phyloP scores from a whole-genome alignment of 2,113 vertebrate genomes.

The Trichechus manatus region DNA sequence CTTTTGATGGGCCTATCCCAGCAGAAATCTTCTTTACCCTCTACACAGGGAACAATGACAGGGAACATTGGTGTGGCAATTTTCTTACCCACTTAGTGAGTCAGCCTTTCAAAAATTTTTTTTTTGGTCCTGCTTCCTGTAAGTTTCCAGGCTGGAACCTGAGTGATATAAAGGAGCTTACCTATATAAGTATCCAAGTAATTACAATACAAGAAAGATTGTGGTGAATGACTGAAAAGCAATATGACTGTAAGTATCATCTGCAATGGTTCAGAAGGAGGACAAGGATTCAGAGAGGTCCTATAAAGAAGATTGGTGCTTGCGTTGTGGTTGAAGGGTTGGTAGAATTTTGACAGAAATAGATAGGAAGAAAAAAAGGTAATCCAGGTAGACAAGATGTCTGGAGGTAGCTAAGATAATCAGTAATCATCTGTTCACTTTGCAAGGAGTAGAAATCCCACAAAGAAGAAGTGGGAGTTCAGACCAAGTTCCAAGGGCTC shows the following conservation, averaged over 20 bases:
- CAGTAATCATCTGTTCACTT: background rate
- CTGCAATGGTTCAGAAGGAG: fast-evolving
- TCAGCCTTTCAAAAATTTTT: background rate
- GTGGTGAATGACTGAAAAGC: background rate
- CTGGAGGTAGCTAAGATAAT: background rate
- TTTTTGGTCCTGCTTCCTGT: background rate
- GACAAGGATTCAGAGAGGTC: no score
- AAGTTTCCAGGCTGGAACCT: background rate
- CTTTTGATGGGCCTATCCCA: no score
- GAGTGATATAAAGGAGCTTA: background rate
- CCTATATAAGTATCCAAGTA: no score
- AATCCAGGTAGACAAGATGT: background rate
- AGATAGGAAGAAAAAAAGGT: background rate
- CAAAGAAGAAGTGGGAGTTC: background rate
- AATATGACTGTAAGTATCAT: background rate
- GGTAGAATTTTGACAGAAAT: background rate
- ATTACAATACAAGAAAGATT: background rate
- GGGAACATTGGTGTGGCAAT: fast-evolving
- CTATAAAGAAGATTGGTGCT: fast-evolving
- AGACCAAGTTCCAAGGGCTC: background rate
- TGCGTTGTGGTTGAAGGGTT: background rate
- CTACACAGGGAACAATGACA: fast-evolving
- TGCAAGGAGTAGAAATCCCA: background rate
- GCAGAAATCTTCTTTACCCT: no score
- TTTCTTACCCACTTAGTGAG: background rate